Base-by-base conservation (phyloP, 2,888 invertebrate genomes). In the Ophioninae sp. region DNA sequence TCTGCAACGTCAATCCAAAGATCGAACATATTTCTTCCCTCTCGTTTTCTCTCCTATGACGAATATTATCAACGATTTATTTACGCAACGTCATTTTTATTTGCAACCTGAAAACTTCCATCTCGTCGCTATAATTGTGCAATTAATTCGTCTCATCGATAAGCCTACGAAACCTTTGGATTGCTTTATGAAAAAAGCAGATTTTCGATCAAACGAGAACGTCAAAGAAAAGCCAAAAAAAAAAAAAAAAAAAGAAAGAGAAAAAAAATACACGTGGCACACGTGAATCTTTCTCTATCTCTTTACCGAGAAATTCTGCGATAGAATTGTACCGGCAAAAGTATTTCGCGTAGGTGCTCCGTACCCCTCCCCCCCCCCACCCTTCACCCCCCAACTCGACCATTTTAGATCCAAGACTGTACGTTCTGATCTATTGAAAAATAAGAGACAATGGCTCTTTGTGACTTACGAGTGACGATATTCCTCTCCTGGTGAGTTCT, bases 391-490 rank as follows among this genome's bases (percentile, higher is more conserved):
- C 30, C 30, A 30, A 30, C 30, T 30, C 30, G 30, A 2, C 30
- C 30, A 30, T 30, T 30, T 91, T 89, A 90, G 90, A 91, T 91
- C 90, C 89, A 88, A 88, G 87, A 90, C 30, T 86, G 86, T 85
- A 87, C 80, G 88, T 86, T 59, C 62, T 85, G 86, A 83, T 62
- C 74, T 57, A 76, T 75, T 81, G 59, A 70, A 90, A 89, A 89
- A 88, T 85, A 84, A 75, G 84, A 86, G 87, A 91, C 90, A 91
- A 91, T 91, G 83, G 90, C 88, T 89, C 90, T 90, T 91, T 91
- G 89, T 91, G 88, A 88, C 84, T 88, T 89, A 88, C 87, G 86
- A 87, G 87, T 85, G 81, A 75, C 81, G 84, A 81, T 79, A 65
- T 67, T 56, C 59, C 23, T 78, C 70, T 56, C 59, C 23, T 78